Evolutionary conservation across 1,140 invertebrate species (phyloP), one percentile per base, ranked within the genome.

Genomic region (Zaprionus vittiger): DNA sequence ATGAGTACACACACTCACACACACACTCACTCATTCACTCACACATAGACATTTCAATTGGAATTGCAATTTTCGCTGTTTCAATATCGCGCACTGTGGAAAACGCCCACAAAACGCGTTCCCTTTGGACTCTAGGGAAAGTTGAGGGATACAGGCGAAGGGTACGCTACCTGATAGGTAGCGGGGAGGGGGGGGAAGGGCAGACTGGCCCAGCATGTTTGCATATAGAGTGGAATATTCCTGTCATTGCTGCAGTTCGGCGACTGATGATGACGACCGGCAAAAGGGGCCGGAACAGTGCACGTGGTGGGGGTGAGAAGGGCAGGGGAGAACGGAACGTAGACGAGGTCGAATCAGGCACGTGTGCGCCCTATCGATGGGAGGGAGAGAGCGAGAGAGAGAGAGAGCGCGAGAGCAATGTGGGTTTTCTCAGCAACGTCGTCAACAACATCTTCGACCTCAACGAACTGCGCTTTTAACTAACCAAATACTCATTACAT

Each of bases 401-500:
- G 9, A 34, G 31, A 34, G 9, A 34, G 31, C n/a, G n/a, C n/a
- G n/a, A 2, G 12, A 28, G 65, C 65, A 49, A 63, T 38, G 54
- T 71, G 47, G 47, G 47, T 62, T 14, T 54, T 44, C 55, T 68
- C 41, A 37, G 34, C 57, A 34, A 28, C 49, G 22, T 52, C 56
- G 22, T n/a, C 66, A 41, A 34, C 41, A 34, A 31, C n/a, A 17
- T 54, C 47, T 64, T 64, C 44, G 47, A 64, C 28, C 62, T 64
- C 61, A 22, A 34, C 62, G 38, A 24, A 38, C 26, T 73, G 71
- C 57, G 68, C 72, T 74, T 74, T 69, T 61, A 59, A n/a, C 69
- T 41, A 72, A 70, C 72, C 66, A 60, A 85, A 86, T 79, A 77
- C 68, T 72, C 72, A 82, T 85, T 86, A 86, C 61, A 67, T 12